These are phyloP conservation scores for Ophioninae sp. DNA, from an alignment of 2,888 invertebrate genomes.

Conservation along the genomic window DNA sequence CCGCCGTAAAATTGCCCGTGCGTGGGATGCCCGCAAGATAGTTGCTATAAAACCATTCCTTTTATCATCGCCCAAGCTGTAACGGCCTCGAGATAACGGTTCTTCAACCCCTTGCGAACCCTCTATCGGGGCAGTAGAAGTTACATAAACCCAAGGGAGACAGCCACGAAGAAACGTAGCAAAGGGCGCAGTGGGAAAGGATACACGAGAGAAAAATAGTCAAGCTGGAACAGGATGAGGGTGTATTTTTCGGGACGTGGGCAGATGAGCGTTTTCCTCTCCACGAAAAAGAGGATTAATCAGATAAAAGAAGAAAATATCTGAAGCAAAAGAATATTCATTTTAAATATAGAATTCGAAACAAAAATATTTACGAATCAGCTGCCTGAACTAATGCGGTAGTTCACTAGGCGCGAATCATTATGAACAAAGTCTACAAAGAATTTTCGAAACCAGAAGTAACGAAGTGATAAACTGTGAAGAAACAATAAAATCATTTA, in stretches of 20 bases:
- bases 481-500: too few relatives aligned
- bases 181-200: conserved; percentile 8
- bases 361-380: too few relatives aligned
- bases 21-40: conserved; percentile 45
- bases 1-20: conserved; percentile 34
- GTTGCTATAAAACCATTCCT: conserved; percentile 56
- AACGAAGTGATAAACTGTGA: too few relatives aligned
- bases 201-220: conserved; percentile 1
- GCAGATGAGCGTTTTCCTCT: background rate
- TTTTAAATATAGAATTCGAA: too few relatives aligned
- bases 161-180: background rate
- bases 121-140: conserved; percentile 17
- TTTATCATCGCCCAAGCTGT: conserved; percentile 45
- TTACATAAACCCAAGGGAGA: conserved; percentile 16
- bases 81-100: conserved; percentile 15
- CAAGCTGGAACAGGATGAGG: conserved; percentile 34
- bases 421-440: too few relatives aligned
- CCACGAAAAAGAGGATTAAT: background rate
- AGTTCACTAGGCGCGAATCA: too few relatives aligned
- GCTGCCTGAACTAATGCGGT: too few relatives aligned
- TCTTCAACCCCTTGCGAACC: conserved; percentile 31
- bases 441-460: too few relatives aligned
- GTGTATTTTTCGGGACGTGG: background rate
- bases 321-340: too few relatives aligned
- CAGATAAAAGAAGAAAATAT: background rate